These are phyloP conservation scores for Procambarus clarkii DNA, from an alignment of 1,140 invertebrate genomes.

Conservation along the genomic window DNA sequence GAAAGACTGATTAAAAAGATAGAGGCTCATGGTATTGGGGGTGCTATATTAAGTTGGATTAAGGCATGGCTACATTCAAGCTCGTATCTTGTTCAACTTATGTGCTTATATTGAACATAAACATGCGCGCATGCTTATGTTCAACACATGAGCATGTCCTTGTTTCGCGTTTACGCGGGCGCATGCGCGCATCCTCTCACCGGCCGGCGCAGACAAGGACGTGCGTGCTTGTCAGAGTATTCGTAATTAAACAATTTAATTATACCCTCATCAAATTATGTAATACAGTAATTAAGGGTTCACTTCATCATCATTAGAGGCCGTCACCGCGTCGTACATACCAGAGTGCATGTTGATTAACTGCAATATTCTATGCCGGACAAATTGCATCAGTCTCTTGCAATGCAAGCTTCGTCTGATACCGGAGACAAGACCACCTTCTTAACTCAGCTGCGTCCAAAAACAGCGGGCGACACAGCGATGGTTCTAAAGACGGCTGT, in stretches of 20 bases:
- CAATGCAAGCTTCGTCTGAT: neutral
- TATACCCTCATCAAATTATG: constrained; percentile 23
- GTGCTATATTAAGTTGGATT: too few relatives aligned
- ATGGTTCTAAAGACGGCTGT: too few relatives aligned
- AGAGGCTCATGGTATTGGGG: too few relatives aligned
- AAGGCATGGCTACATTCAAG: too few relatives aligned
- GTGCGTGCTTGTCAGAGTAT: constrained; percentile 1
- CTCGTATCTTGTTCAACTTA: neutral
- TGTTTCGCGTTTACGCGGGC: neutral
- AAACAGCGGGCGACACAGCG: too few relatives aligned
- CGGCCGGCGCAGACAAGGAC: neutral
- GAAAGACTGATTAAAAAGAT: too few relatives aligned
- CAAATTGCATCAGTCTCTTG: constrained; percentile 15
- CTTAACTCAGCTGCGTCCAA: too few relatives aligned
- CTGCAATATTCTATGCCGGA: constrained; percentile 14
- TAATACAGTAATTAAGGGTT: neutral
- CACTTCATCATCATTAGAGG: neutral
- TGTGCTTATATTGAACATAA: neutral
- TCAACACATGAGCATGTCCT: neutral
- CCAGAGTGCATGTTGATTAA: constrained; percentile 24
- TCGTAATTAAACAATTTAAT: constrained; percentile 42
- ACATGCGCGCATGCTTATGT: neutral
- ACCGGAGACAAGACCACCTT: neutral
- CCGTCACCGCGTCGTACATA: constrained; percentile 19
- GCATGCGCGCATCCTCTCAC: neutral